Evolutionary conservation across 2,113 vertebrate genomes (phyloP).

Genomic region (Bambusicola thoracicus): DNA sequence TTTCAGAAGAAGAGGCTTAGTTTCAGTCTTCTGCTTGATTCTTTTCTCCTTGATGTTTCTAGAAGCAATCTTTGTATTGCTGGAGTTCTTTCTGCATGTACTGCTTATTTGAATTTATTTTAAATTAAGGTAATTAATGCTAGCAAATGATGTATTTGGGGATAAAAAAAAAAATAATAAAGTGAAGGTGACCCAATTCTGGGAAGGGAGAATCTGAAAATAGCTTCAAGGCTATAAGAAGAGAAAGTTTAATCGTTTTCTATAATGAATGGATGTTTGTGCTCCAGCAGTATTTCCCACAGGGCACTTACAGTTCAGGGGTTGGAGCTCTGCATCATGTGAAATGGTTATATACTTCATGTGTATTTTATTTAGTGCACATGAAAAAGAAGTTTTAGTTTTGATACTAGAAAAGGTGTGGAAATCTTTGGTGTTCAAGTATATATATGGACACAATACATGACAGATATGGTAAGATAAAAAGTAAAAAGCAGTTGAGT

Average conservation of each 20-base stretch:
- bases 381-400: neutral
- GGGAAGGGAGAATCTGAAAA: constrained; percentile 12
- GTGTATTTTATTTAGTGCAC: neutral
- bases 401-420: neutral
- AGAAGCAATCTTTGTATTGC: neutral
- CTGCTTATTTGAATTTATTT: neutral
- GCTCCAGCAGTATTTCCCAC: neutral
- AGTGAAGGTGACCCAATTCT: constrained; percentile 36
- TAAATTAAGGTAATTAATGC: constrained; percentile 23
- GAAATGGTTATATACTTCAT: neutral
- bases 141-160: neutral
- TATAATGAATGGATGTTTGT: constrained; percentile 22
- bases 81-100: neutral
- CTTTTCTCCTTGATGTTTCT: neutral
- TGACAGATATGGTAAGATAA: neutral
- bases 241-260: constrained; percentile 34
- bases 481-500: neutral
- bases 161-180: neutral
- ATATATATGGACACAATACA: neutral
- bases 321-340: neutral
- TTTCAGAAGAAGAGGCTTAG: neutral
- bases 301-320: neutral
- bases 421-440: neutral
- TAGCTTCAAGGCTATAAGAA: constrained; percentile 30
- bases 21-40: neutral